These are phyloP conservation scores for Julus scandinavius DNA, from an alignment of 2,888 invertebrate species.

Conservation along the genomic window DNA sequence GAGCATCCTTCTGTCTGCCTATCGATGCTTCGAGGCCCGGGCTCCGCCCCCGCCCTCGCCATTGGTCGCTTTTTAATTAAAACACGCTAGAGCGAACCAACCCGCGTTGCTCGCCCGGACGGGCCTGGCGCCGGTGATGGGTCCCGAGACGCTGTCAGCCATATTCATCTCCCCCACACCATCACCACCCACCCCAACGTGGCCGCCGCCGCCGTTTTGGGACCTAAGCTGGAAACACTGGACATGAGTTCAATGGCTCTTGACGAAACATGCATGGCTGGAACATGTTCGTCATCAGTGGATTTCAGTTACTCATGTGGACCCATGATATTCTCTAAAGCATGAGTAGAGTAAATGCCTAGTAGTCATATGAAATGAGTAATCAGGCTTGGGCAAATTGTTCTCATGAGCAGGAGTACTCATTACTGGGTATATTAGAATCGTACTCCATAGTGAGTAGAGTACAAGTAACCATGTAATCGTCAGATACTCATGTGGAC, in stretches of 20 bases:
- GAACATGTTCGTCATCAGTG: too few species aligned
- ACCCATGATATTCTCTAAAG: too few species aligned
- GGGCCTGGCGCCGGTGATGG: background rate
- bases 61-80: slow-evolving; percentile 39
- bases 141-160: background rate
- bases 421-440: too few species aligned
- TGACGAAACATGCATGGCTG: too few species aligned
- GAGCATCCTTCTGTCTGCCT: slow-evolving; percentile 23
- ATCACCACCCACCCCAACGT: background rate
- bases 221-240: background rate
- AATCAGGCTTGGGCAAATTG: too few species aligned
- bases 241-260: background rate
- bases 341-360: too few species aligned
- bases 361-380: too few species aligned
- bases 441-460: too few species aligned
- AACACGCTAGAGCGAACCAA: background rate
- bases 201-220: background rate
- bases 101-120: background rate
- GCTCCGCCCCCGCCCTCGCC: background rate
- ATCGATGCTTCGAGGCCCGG: background rate
- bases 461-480: too few species aligned
- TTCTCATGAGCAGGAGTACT: too few species aligned
- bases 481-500: too few species aligned
- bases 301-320: too few species aligned
- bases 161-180: background rate